phyloP scores from a whole-genome alignment of 1,140 invertebrate genomes.

The Hypsibius dujardini region DNA sequence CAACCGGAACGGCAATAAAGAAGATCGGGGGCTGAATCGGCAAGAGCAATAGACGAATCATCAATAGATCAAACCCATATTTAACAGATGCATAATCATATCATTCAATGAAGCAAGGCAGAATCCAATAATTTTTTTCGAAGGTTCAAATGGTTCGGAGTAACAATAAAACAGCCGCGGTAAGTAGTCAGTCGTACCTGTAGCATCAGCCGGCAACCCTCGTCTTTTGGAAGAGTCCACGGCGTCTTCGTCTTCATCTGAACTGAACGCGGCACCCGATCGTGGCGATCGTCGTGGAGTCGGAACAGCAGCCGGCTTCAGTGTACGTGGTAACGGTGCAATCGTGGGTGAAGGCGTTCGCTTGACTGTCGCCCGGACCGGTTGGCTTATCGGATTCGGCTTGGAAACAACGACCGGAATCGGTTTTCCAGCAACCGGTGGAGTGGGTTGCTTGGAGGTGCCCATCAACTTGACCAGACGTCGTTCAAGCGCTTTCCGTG shows the following conservation, averaged over 20 bases:
- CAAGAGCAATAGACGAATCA: no score
- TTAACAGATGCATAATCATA: no score
- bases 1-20: no score
- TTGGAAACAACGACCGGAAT: background rate
- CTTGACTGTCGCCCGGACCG: background rate
- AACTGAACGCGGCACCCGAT: background rate
- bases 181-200: no score
- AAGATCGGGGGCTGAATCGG: no score
- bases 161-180: no score
- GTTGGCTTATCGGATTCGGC: background rate
- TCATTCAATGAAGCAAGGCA: no score
- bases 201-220: no score
- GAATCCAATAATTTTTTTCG: no score
- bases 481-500: background rate
- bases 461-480: slow-evolving; percentile 7
- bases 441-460: background rate
- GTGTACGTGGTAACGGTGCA: background rate
- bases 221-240: background rate
- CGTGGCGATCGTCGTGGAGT: background rate
- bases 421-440: background rate
- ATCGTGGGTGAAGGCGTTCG: background rate
- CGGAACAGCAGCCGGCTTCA: background rate
- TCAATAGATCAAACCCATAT: no score
- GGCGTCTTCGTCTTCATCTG: slow-evolving; percentile 10
- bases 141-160: no score